Conservation (phyloP, 1,140 invertebrate species). For the Ericerus pela region DNA sequence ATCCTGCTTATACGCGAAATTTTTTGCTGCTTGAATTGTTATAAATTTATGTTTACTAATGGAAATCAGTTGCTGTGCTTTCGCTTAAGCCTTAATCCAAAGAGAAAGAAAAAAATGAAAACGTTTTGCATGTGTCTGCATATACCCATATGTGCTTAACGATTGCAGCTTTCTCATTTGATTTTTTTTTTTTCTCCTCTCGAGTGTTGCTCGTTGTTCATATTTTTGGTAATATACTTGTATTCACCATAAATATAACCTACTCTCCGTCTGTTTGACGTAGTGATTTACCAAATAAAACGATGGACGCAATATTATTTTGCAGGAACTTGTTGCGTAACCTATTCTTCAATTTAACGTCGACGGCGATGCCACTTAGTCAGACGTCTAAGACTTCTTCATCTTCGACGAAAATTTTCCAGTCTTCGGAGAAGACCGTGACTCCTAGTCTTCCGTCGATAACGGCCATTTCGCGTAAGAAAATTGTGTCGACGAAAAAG, state of each 20-base stretch:
- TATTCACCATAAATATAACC: background rate
- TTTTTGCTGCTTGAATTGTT: too few relatives aligned
- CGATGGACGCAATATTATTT: too few relatives aligned
- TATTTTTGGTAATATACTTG: background rate
- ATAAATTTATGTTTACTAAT: too few relatives aligned
- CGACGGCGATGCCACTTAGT: background rate
- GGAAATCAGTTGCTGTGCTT: too few relatives aligned
- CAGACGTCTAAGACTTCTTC: background rate
- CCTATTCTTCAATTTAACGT: background rate
- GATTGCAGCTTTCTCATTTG: too few relatives aligned
- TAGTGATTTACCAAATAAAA: background rate
- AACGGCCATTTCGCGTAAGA: constrained; percentile 4
- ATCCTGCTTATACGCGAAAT: too few relatives aligned
- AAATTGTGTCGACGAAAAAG: background rate
- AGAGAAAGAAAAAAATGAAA: too few relatives aligned
- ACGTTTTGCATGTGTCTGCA: too few relatives aligned
- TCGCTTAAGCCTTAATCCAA: too few relatives aligned
- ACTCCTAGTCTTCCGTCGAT: constrained; percentile 4
- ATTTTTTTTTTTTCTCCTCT: too few relatives aligned
- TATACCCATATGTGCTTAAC: too few relatives aligned
- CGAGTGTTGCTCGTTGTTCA: background rate
- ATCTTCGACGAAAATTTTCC: constrained; percentile 5
- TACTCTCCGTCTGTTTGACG: background rate
- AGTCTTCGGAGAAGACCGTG: constrained; percentile 1
- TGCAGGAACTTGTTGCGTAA: background rate